These are phyloP conservation scores for Sebastes schlegelii DNA, from an alignment of 2,113 vertebrate genomes.

Conservation along the genomic window DNA sequence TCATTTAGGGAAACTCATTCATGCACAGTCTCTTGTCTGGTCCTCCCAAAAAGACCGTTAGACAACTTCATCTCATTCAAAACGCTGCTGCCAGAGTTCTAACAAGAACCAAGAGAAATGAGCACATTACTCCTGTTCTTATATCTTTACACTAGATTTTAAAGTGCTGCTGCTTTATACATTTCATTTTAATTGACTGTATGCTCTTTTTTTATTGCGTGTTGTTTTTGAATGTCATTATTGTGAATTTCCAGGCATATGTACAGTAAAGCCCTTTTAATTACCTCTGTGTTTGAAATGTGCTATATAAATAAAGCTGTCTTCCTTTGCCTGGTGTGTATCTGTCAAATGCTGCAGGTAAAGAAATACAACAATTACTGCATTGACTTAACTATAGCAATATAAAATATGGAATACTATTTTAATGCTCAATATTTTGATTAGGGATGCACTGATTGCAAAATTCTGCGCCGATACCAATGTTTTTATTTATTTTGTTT, in stretches of 20 bases:
- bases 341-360: neutral
- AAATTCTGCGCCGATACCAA: too few species aligned
- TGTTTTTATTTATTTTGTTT: too few species aligned
- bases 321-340: neutral
- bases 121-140: neutral
- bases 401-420: neutral
- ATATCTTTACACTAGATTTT: neutral
- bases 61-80: neutral
- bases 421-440: neutral
- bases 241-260: neutral
- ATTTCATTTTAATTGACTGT: neutral
- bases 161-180: neutral
- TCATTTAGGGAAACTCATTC: neutral
- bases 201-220: neutral
- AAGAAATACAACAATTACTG: neutral
- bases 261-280: neutral
- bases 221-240: neutral
- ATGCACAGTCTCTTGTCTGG: neutral
- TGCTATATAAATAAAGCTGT: neutral
- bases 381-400: neutral
- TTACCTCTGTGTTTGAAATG: neutral
- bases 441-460: too few species aligned
- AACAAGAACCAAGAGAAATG: neutral
- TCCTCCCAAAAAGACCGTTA: neutral
- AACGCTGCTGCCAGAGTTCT: neutral